Base-by-base conservation (phyloP, 2,797 vertebrate genomes). In the Carduelis carduelis region DNA sequence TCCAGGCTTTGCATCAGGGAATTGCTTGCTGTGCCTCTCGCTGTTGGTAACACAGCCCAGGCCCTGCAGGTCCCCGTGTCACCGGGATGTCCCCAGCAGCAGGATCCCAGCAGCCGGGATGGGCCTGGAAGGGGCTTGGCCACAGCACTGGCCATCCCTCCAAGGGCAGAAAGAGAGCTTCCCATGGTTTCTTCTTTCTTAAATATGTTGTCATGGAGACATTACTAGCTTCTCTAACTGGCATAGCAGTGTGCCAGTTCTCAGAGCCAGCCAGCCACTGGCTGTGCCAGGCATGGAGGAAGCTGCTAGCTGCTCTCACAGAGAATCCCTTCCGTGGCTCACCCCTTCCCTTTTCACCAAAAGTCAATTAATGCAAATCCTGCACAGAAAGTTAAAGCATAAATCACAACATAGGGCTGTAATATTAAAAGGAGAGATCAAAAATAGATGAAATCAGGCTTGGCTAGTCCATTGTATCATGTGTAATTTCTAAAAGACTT, bases 41-140 rank as follows among this genome's bases (percentile, higher is more conserved):
- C 26, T 78, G 49, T 35, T 64, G 57, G 21, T 44, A 12, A 12
- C 32, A 2, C 9, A 5, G 37, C 14, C 23, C 30, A n/a, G 35
- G 35, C 23, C 3, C 1, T 30, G 27, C 8, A 13, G 44, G 55
- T 39, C 35, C 55, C 39, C 1, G 0, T 39, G 74, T 26, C 6
- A 2, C 46, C 0, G 0, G 37, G 30, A 34, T 52, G n/a, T 13
- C 3, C 5, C 27, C 0, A 1, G 39, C 3, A 0, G 23, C 37
- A 41, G 37, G 46, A 63, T 43, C 59, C 39, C 26, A 14, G 59
- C 39, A 32, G 39, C 59, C 37, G 15, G 37, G 14, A 60, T 1
- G 16, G 18, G 35, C 41, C 15, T 26, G 63, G 53, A 34, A 8
- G 15, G n/a, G 55, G 20, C 27, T 35, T 3, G 2, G 43, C 52